phyloP scores from a whole-genome alignment of 30 jellyfish, hydroid and myxozoan species.

The Pelagia noctiluca region DNA sequence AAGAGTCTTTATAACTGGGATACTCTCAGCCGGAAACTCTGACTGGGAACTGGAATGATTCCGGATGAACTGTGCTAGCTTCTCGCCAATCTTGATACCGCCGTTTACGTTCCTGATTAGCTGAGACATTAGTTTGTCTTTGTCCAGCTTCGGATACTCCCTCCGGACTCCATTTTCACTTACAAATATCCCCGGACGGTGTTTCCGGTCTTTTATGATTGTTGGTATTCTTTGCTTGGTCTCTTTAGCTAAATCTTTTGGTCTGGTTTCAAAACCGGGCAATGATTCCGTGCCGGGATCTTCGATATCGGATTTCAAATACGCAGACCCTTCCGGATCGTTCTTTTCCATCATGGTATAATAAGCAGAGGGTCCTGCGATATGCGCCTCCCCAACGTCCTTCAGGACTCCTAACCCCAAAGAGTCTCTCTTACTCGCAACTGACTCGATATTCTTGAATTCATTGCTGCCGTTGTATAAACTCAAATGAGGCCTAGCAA shows the following conservation, averaged over 20 bases:
- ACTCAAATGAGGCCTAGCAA: constrained; percentile 32
- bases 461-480: constrained; percentile 62
- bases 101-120: constrained; percentile 55
- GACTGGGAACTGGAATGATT: not conserved
- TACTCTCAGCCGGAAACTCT: constrained; percentile 22
- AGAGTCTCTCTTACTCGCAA: constrained; percentile 22
- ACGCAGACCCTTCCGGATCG: constrained; percentile 8
- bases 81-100: constrained; percentile 34
- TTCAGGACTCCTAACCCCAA: constrained; percentile 35
- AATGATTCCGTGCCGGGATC: constrained; percentile 41
- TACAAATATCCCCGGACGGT: constrained; percentile 17
- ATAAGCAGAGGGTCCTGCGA: constrained; percentile 69
- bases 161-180: constrained; percentile 44
- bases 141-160: constrained; percentile 20
- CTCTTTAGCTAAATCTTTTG: constrained; percentile 5
- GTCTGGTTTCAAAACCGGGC: not conserved
- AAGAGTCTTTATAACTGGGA: constrained; percentile 53
- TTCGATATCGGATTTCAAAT: constrained; percentile 44
- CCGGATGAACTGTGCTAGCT: not conserved
- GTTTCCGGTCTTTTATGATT: constrained; percentile 15
- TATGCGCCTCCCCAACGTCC: constrained; percentile 56
- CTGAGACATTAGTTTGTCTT: constrained; percentile 33
- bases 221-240: constrained; percentile 29
- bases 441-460: not conserved
- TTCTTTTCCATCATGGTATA: constrained; percentile 22